Base-by-base conservation (phyloP, 2,113 vertebrate genomes). In the Tyto alba region DNA sequence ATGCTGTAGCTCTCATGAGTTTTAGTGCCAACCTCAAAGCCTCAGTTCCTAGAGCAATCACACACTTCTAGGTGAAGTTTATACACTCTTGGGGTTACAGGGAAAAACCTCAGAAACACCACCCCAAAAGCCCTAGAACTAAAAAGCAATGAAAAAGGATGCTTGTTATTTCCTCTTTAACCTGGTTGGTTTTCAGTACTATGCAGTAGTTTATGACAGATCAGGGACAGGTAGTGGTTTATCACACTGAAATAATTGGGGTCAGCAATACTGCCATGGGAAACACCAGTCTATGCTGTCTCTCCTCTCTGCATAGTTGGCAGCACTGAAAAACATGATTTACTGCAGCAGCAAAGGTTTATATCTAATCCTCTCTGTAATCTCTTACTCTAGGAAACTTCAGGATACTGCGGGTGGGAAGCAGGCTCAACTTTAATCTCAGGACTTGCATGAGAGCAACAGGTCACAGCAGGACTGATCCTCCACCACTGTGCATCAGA, bases 1-100 rank as follows among this genome's bases (percentile, higher is more conserved):
- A 0, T 14, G 15, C 50, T 1, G 2, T 4, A 48, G n/a, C 29
- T 20, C 50, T 50, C 14, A 0, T 0, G 15, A 23, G 18, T 48
- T 76, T 73, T 4, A 32, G 16, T 9, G 36, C 16, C 53, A n/a
- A 3, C 1, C 85, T 19, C 75, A 13, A 66, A 66, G 36, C 25
- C 25, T n/a, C 48, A 13, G 2, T 4, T 45, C 47, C 56, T 29
- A 10, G 25, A 14, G 27, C 0, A 19, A 36, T 14, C 74, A 2
- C 47, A 13, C 27, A 6, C 4, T 23, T 38, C 52, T 7, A n/a
- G 14, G 34, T 4, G 38, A 88, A 34, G 10, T 10, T 77, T 21
- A 34, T 5, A 45, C 13, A 5, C 41, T 36, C 36, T 20, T 10
- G 21, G 38, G n/a, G 5, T 22, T n/a, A 23, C 2, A 38, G 30